Percentiles rank a stretch among this genome's conserved stretches.
These are phyloP conservation scores for Ataeniobius toweri DNA, from an alignment of 2,797 vertebrate species.

Conservation along the genomic window DNA sequence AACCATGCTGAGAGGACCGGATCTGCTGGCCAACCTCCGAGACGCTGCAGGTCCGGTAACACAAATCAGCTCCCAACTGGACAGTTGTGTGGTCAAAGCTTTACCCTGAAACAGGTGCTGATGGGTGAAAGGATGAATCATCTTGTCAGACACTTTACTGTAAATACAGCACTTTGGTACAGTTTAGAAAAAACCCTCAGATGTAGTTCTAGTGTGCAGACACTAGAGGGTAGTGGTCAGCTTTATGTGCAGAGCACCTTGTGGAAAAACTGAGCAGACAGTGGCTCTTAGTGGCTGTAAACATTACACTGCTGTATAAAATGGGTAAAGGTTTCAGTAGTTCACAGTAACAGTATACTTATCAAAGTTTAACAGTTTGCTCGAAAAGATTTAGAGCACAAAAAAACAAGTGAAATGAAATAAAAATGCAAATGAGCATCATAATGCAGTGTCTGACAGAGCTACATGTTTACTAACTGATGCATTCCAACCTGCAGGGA, in stretches of 20 bases:
- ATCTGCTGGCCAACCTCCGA: slow-evolving; percentile 82
- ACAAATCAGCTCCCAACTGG: background rate
- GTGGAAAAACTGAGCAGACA: background rate
- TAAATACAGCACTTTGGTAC: no score
- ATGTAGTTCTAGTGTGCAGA: slow-evolving; percentile 6
- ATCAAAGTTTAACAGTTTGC: no score
- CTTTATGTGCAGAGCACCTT: background rate
- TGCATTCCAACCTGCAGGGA: slow-evolving; percentile 69
- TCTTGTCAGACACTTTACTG: no score
- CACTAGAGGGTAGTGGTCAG: slow-evolving; percentile 28
- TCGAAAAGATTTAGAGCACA: background rate
- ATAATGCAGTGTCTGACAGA: background rate
- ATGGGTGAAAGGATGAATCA: background rate
- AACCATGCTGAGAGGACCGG: slow-evolving; percentile 76
- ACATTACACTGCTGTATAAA: background rate
- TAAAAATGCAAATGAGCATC: background rate
- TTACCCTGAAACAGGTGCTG: background rate
- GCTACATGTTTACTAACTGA: background rate
- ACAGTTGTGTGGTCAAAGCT: background rate
- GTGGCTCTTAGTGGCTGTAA: background rate
- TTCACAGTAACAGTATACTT: no score
- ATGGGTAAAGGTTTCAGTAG: no score
- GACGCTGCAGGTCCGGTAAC: slow-evolving; percentile 81
- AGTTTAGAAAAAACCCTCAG: background rate
- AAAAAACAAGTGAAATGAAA: background rate